Conservation (phyloP, 2,888 invertebrate species). For the Ferdinandea cuprea region DNA sequence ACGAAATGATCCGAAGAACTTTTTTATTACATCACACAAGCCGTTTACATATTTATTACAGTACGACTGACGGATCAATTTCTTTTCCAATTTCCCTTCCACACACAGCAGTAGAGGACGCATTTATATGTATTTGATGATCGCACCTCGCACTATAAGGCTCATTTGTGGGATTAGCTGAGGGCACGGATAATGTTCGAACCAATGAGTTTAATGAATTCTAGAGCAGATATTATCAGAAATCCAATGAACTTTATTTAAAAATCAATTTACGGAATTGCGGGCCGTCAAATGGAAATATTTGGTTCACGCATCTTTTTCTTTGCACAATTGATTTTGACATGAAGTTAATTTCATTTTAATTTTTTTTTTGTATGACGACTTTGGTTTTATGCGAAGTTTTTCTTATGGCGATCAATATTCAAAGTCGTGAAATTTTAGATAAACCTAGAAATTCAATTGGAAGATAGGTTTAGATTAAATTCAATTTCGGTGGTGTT, state of each 20-base stretch:
- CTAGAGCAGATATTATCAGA: conserved; percentile 74
- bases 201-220: conserved; percentile 72
- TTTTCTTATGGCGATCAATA: conserved; percentile 31
- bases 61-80: conserved; percentile 65
- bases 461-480: too few species aligned
- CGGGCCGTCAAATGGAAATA: conserved; percentile 71
- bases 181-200: conserved; percentile 67
- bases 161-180: conserved; percentile 69
- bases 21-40: conserved; percentile 73
- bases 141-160: conserved; percentile 49
- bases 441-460: too few species aligned
- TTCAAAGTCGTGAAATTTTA: too few species aligned
- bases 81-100: conserved; percentile 45
- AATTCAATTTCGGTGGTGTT: too few species aligned
- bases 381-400: conserved; percentile 47
- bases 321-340: conserved; percentile 59
- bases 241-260: conserved; percentile 64
- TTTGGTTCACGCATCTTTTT: conserved; percentile 50
- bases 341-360: conserved; percentile 56
- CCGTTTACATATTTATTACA: conserved; percentile 74
- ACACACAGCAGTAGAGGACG: neutral
- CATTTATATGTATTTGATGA: conserved; percentile 33
- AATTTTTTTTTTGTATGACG: conserved; percentile 59
- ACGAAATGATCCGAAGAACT: conserved; percentile 66
- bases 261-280: too few species aligned